These are phyloP conservation scores for Mastigias papua DNA, from an alignment of 30 jellyfish, hydroid and myxozoan genomes.

Conservation along the genomic window DNA sequence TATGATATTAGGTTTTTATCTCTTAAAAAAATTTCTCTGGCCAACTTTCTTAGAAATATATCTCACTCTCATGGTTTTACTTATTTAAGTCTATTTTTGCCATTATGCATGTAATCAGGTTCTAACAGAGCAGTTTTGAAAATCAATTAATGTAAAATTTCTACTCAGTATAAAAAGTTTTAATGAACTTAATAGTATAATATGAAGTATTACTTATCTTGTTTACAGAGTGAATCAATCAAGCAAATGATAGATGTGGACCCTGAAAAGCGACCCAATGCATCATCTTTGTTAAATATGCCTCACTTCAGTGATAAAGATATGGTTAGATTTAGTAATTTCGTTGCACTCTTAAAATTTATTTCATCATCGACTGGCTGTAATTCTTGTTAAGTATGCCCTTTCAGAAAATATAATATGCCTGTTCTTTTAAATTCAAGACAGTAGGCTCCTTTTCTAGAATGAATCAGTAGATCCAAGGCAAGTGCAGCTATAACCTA, in stretches of 20 bases:
- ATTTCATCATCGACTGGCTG: too few relatives aligned
- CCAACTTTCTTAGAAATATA: not conserved
- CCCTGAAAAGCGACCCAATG: conserved; percentile 43
- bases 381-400: too few relatives aligned
- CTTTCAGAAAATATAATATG: too few relatives aligned
- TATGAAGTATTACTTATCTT: not conserved
- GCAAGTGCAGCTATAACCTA: too few relatives aligned
- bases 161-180: not conserved
- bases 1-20: too few relatives aligned
- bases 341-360: too few relatives aligned
- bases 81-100: not conserved
- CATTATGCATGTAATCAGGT: not conserved
- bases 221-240: conserved; percentile 29
- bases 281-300: conserved; percentile 17
- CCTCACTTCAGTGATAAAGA: conserved; percentile 58
- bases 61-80: not conserved
- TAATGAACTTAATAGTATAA: not conserved
- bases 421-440: too few relatives aligned
- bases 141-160: not conserved
- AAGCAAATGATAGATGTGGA: conserved; percentile 25
- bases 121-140: not conserved
- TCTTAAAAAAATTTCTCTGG: not conserved
- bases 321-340: too few relatives aligned
- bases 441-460: too few relatives aligned
- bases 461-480: too few relatives aligned